These are phyloP conservation scores for Hirtodrosophila confusa DNA, from an alignment of 2,888 invertebrate species.

Conservation along the genomic window DNA sequence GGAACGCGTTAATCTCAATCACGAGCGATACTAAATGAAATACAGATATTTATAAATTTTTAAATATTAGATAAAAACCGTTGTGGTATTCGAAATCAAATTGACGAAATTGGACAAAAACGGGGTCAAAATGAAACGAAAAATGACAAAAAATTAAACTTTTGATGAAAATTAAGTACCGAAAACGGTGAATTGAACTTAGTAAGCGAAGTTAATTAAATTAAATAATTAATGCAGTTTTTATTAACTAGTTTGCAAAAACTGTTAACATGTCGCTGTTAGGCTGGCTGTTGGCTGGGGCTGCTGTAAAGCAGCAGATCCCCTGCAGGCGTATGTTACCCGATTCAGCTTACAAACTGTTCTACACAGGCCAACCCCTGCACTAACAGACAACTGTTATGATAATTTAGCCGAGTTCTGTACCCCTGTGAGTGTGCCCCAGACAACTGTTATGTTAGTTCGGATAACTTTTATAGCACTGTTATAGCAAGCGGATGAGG, in stretches of 20 bases:
- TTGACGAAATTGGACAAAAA: too few species aligned
- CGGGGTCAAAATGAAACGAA: too few species aligned
- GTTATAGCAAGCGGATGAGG: slow-evolving; percentile 40
- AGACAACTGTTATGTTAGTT: neutral
- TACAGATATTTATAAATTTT: slow-evolving; percentile 70
- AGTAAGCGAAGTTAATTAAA: too few species aligned
- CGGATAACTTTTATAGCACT: slow-evolving; percentile 22
- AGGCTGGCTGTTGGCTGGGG: too few species aligned
- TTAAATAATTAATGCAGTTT: slow-evolving; percentile 60
- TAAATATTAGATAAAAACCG: slow-evolving; percentile 60
- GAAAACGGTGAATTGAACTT: too few species aligned
- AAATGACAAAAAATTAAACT: too few species aligned
- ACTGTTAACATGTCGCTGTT: neutral
- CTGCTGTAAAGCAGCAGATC: slow-evolving; percentile 5
- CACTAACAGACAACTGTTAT: neutral
- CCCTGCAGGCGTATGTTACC: slow-evolving; percentile 27
- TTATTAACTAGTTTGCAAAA: slow-evolving; percentile 60
- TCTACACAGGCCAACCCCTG: slow-evolving; percentile 28
- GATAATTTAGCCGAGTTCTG: neutral
- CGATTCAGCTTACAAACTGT: slow-evolving; percentile 30
- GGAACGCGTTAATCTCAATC: too few species aligned
- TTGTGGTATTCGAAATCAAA: too few species aligned
- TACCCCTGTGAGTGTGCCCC: too few species aligned
- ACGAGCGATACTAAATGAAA: too few species aligned
- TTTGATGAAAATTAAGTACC: too few species aligned